Conservation (phyloP, 2,797 vertebrate genomes). For the Threskiornis aethiopicus region DNA sequence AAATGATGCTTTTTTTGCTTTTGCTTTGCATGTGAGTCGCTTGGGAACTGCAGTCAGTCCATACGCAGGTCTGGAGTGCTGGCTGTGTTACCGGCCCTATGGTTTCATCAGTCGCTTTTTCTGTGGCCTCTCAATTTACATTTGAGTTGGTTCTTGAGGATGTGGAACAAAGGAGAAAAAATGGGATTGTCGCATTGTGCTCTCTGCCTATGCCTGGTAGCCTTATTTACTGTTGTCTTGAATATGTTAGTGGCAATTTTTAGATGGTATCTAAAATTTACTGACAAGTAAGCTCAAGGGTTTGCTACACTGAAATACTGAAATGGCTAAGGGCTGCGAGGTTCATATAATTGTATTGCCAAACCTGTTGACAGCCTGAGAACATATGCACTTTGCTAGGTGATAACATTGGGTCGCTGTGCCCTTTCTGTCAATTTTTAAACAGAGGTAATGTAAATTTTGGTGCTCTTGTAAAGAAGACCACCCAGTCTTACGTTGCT, state of each 20-base stretch:
- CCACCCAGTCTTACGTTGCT: not conserved
- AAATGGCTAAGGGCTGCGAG: fast-evolving
- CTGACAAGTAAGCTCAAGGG: not conserved
- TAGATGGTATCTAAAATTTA: not conserved
- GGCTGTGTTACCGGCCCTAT: fast-evolving
- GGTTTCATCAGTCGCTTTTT: not conserved
- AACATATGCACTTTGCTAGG: fast-evolving
- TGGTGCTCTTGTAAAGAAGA: no score
- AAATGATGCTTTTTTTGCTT: not conserved
- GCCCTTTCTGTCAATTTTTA: no score
- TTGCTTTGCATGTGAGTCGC: fast-evolving
- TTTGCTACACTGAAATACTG: not conserved
- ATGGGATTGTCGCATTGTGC: not conserved
- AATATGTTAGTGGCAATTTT: not conserved
- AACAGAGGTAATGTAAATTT: not conserved
- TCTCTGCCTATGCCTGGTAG: not conserved
- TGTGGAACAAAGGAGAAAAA: not conserved
- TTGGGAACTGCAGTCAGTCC: no score
- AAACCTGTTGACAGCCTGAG: not conserved
- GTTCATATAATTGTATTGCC: fast-evolving
- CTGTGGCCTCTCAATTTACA: not conserved
- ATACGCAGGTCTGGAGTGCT: not conserved
- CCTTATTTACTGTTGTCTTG: not conserved
- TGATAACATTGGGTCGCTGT: no score
- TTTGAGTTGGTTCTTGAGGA: not conserved